Base-by-base conservation (phyloP, 2,888 invertebrate species). In the Drosophila sordidapex region DNA sequence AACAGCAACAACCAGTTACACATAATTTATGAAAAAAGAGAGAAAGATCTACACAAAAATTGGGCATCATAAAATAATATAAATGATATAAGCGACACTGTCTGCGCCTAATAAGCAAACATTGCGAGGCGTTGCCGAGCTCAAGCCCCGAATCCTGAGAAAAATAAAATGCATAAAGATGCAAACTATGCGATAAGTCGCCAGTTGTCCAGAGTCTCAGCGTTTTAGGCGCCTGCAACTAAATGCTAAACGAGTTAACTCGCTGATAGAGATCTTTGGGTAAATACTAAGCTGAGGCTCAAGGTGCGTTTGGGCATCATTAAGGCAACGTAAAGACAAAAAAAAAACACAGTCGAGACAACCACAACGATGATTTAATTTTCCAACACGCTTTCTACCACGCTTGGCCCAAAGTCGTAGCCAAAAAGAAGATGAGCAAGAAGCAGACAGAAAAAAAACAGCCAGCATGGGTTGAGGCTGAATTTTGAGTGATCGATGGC, bases 191-290 rank as follows among this genome's bases (percentile, higher is more conserved):
- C 71, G 87, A 87, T 89, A 89, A 87, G 80, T 72, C 29, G 46
- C 64, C 54, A 68, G 61, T 64, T 46, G 46, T 46, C 46, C 46
- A 46, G 11, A 36, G 56, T 36, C 46, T 33, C 76, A 69, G 51
- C 58, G 53, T 56, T 61, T 73, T 82, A 91, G 91, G 91, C 91
- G 91, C 91, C 91, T 90, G 83, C 79, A 87, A 91, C 91, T 89
- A 91, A 91, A 91, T 89, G 87, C 87, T 89, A 91, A 91, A 90
- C 90, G 90, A 91, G 91, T 91, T 91, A 91, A 91, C 83, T 90
- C 87, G 82, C 83, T 80, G 91, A 91, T 91, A 91, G 88, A 88
- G 88, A 91, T 91, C 91, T 90, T 84, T 76, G 68, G 83, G 71
- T 72, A 82, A 80, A 79, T 79, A 79, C 79, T 88, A 83, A 86